Conservation (phyloP, 1,140 invertebrate species). For the Drosophila mauritiana region DNA sequence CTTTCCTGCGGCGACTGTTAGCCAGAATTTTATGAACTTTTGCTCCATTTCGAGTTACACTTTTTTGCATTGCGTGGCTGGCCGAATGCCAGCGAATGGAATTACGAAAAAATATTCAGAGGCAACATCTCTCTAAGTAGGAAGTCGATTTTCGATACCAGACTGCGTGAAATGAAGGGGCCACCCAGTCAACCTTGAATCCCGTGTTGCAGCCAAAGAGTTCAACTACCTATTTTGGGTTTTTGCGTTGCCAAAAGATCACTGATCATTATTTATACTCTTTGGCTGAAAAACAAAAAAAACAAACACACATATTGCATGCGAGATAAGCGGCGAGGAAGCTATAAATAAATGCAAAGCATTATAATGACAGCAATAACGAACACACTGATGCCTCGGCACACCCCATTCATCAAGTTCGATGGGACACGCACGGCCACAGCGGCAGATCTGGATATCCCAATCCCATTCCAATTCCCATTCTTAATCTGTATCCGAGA, state of each 20-base stretch:
- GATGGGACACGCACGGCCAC: slow-evolving; percentile 57
- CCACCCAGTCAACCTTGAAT: slow-evolving; percentile 64
- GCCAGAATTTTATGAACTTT: slow-evolving; percentile 70
- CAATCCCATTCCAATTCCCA: not conserved
- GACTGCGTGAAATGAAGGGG: slow-evolving; percentile 46
- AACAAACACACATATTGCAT: slow-evolving; percentile 23
- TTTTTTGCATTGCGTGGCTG: slow-evolving; percentile 45
- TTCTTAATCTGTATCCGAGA: slow-evolving; percentile 1
- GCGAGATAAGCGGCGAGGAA: slow-evolving; percentile 35
- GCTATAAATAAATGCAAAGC: slow-evolving; percentile 75
- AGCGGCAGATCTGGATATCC: slow-evolving; percentile 22
- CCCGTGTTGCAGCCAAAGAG: slow-evolving; percentile 39
- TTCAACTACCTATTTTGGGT: slow-evolving; percentile 59
- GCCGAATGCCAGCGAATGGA: slow-evolving; percentile 55
- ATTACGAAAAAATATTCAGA: not conserved
- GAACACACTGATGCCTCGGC: slow-evolving; percentile 70
- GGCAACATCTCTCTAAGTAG: not conserved
- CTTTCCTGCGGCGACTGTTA: slow-evolving; percentile 25
- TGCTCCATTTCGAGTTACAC: slow-evolving; percentile 70
- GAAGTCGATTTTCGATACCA: slow-evolving; percentile 13
- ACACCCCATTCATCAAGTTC: slow-evolving; percentile 80
- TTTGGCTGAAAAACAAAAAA: slow-evolving; percentile 10
- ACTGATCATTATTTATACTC: slow-evolving; percentile 33
- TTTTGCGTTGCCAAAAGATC: slow-evolving; percentile 36
- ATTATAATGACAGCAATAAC: slow-evolving; percentile 83